Evolutionary conservation across 2,113 vertebrate genomes (phyloP).

Genomic region (Isichthys henryi): DNA sequence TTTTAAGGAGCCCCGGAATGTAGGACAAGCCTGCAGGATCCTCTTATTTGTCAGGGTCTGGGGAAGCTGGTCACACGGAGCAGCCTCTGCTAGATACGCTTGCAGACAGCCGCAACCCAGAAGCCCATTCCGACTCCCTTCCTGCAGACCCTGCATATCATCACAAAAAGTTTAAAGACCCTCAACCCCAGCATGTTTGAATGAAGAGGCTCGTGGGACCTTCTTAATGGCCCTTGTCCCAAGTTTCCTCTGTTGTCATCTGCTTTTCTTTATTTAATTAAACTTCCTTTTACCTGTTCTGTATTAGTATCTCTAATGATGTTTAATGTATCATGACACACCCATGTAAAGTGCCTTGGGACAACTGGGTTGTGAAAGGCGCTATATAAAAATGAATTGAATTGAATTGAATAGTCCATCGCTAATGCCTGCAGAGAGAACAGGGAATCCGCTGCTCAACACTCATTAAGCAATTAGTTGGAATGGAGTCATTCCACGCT

Average conservation of each 20-base stretch:
- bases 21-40: conserved; percentile 28
- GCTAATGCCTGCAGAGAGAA: neutral
- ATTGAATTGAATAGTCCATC: neutral
- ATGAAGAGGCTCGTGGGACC: neutral
- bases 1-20: conserved; percentile 47
- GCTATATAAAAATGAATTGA: no score
- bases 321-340: no score
- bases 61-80: conserved; percentile 12
- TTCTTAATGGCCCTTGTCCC: neutral
- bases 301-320: no score
- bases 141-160: neutral
- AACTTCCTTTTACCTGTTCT: no score
- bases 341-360: no score
- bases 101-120: neutral
- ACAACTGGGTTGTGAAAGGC: no score
- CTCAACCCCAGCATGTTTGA: neutral
- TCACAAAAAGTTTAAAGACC: neutral
- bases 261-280: no score
- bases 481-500: neutral
- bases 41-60: conserved; percentile 33
- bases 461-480: neutral
- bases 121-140: neutral
- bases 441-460: neutral
- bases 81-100: neutral
- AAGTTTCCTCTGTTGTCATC: no score